Evolutionary conservation across 30 jellyfish, hydroid and myxozoan genomes (phyloP), one percentile per base, ranked within the genome.

Genomic region (Turritopsis rubra): DNA sequence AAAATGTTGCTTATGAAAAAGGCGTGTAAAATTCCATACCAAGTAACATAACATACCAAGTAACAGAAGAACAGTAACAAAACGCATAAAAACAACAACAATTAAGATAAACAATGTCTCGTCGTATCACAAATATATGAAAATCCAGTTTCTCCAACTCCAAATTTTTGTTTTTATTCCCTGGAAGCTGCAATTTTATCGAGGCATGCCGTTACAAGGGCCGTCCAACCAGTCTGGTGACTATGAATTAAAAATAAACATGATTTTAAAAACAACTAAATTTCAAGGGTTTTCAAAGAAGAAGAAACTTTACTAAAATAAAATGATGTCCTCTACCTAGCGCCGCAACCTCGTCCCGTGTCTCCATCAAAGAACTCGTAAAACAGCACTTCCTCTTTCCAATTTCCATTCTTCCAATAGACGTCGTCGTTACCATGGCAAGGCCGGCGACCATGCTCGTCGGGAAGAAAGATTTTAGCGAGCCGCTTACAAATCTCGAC

Each of bases 151-250:
- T n/a, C n/a, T n/a, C n/a, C n/a, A n/a, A n/a, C n/a, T n/a, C n/a
- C n/a, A n/a, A n/a, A n/a, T n/a, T n/a, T n/a, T n/a, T n/a, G n/a
- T n/a, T 41, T 41, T 68, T 19, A 68, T 68, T 68, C 82, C 60
- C 96, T 66, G 23, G 94, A 41, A 52, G 71, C 77, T 80, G 96
- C 96, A 29, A 30, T 84, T 73, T 72, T 73, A 21, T 88, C 88
- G 54, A 91, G 68, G 86, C 96, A 91, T 60, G 81, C 75, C 0
- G 96, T 91, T 5, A 91, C 94, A 0, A 91, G 92, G 27, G 97
- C 95, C 8, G 97, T 91, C 97, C 97, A 91, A 29, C 97, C 97
- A 54, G 97, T 91, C 74, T 91, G 97, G 68, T 91, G 97, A 72
- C 97, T 91, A 66, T 7, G 83, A 82, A 72, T 21, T 25, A 80